Evolutionary conservation across 2,113 vertebrate genomes (phyloP).

Genomic region (Hucho hucho): DNA sequence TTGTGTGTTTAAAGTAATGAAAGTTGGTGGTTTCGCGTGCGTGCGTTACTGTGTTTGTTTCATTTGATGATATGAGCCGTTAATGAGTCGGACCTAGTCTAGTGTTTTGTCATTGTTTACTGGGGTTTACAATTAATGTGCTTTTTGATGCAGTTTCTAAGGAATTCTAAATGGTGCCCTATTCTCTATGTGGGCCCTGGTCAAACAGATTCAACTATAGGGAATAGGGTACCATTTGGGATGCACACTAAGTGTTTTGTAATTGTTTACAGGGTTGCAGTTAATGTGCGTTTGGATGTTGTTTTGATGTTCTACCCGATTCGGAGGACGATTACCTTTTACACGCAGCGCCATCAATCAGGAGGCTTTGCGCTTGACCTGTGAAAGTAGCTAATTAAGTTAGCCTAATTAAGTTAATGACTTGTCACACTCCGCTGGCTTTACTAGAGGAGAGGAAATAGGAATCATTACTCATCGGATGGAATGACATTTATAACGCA

Average conservation of each 20-base stretch:
- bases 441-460: conserved; percentile 77
- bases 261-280: conserved; percentile 32
- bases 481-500: conserved; percentile 64
- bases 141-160: too few species aligned
- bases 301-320: conserved; percentile 72
- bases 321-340: conserved; percentile 80
- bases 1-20: neutral
- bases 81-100: neutral
- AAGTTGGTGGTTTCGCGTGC: neutral
- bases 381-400: conserved; percentile 86
- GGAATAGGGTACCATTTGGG: too few species aligned
- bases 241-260: conserved; percentile 5
- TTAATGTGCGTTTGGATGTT: conserved; percentile 61
- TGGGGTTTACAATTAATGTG: too few species aligned
- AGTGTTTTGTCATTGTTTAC: too few species aligned
- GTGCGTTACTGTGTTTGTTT: neutral
- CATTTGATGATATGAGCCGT: neutral
- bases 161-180: too few species aligned
- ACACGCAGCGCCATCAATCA: conserved; percentile 81
- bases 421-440: conserved; percentile 81
- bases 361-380: conserved; percentile 78
- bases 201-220: too few species aligned
- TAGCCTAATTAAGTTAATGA: conserved; percentile 90
- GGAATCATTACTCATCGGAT: conserved; percentile 78
- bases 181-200: too few species aligned